Evolutionary conservation across 2,888 invertebrate genomes (phyloP), one percentile per base, ranked within the genome.

Genomic region (Diogma glabrata): DNA sequence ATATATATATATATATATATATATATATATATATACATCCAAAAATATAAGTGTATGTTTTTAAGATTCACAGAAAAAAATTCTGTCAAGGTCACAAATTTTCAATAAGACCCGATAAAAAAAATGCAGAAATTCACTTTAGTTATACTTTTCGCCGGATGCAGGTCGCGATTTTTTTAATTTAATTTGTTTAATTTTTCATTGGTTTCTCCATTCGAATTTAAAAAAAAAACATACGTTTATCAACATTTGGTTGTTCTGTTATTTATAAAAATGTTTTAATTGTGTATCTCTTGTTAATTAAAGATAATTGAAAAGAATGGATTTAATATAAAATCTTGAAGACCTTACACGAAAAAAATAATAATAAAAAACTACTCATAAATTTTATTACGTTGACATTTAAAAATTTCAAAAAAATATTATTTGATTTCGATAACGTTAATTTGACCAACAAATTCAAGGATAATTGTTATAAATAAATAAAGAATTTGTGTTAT

Each of bases 1-100:
- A n/a, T n/a, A n/a, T n/a, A n/a, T n/a, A n/a, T n/a, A n/a, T n/a
- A n/a, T n/a, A n/a, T n/a, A n/a, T n/a, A n/a, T n/a, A n/a, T n/a
- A n/a, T n/a, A n/a, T n/a, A n/a, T n/a, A n/a, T n/a, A n/a, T n/a
- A n/a, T n/a, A n/a, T n/a, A n/a, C n/a, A n/a, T n/a, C 17, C 17
- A 36, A 17, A 36, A 17, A 36, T 36, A 36, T 9, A 43, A 40
- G 20, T 40, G n/a, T n/a, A n/a, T n/a, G n/a, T n/a, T n/a, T n/a
- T n/a, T n/a, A n/a, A n/a, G n/a, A n/a, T n/a, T n/a, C n/a, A n/a
- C n/a, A n/a, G n/a, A n/a, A n/a, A n/a, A n/a, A n/a, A 48, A 51
- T 54, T 53, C 54, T 56, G 54, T 53, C 56, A 56, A 56, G 56
- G 56, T 54, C 54, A 54, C 53, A 52, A 52, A 49, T 53, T 53